Conservation (phyloP, 1,140 invertebrate species). For the Monomorium pharaonis region DNA sequence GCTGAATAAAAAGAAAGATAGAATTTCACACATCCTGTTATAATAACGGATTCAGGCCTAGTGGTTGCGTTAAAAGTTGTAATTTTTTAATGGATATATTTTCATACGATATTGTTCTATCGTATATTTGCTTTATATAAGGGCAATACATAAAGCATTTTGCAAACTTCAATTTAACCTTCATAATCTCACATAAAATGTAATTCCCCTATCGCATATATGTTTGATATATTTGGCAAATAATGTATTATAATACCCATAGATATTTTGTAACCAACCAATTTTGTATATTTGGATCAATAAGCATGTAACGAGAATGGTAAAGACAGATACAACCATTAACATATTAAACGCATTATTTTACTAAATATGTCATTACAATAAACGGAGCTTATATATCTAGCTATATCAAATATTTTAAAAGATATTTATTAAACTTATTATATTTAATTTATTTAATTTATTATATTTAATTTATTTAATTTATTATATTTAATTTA, state of each 20-base stretch:
- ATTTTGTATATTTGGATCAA: neutral
- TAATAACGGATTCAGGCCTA: neutral
- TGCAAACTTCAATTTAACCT: constrained; percentile 9
- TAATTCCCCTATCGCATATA: neutral
- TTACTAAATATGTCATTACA: neutral
- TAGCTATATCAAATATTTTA: neutral
- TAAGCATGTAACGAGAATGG: neutral
- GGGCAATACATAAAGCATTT: neutral
- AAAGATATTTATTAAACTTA: neutral
- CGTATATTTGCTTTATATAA: neutral
- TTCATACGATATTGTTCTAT: neutral
- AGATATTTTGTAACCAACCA: neutral
- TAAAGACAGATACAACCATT: neutral
- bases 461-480: neutral
- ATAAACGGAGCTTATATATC: neutral
- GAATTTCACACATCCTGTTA: neutral
- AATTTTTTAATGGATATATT: constrained; percentile 1
- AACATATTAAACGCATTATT: neutral
- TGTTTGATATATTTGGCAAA: neutral
- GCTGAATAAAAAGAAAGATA: constrained; percentile 26
- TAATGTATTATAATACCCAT: neutral
- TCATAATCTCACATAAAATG: constrained; percentile 12
- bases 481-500: neutral
- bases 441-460: neutral
- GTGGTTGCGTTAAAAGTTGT: neutral